Base-by-base conservation (phyloP, 2,888 invertebrate genomes). In the Fabriciana adippe region DNA sequence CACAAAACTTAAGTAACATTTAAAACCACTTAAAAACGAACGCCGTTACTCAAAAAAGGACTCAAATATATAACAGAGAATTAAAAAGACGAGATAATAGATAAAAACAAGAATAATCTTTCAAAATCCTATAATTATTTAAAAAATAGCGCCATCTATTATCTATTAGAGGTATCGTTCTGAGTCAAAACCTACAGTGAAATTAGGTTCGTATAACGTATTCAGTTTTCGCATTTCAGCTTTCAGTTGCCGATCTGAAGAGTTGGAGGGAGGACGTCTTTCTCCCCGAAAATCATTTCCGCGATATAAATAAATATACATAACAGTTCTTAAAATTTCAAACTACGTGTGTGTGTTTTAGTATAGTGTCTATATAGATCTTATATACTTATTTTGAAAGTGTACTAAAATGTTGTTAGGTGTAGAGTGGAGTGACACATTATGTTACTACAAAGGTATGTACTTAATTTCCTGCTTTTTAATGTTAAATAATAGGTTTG, bases 121-220 rank as follows among this genome's bases (percentile, higher is more conserved):
- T 59, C 6, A 15, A 26, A 54, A 8, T 8, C 15, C 21, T 41
- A 3, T 41, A 41, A 57, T n/a, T 18, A 41, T 18, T 64, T 53
- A 41, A 50, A 45, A 63, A 69, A 72, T 53, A 77, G 65, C 75
- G 79, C 77, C 80, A 81, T 78, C 80, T 79, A 70, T 69, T 67
- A 64, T 45, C 41, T 53, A 56, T 50, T 67, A 72, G 72, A 61
- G 65, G 72, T 73, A 82, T 79, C 74, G 75, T 67, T 50, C 69
- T 79, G 74, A 76, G 81, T 76, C 76, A 75, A 60, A 63, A 79
- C 79, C 80, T 77, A 79, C 80, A 75, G 78, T 79, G 79, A 85
- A 87, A 88, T 86, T 84, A 85, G 88, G 85, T 87, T 85, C 85
- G 81, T 82, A 81, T 83, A 86, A 81, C 79, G 80, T 76, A 79